Conservation (phyloP, 1,140 invertebrate genomes). For the Paraescarpia echinospica region DNA sequence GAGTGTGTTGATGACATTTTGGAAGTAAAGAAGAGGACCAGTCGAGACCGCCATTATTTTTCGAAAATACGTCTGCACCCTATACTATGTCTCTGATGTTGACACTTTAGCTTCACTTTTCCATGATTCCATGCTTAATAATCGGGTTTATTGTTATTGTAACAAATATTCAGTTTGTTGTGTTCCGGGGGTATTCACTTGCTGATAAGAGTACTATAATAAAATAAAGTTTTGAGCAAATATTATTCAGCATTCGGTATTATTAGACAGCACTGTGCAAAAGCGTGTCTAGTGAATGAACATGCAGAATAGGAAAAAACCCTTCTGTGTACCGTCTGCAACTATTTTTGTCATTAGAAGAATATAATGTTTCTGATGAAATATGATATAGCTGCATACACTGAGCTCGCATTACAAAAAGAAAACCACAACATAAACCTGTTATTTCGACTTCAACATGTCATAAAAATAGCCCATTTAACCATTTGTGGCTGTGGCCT, state of each 20-base stretch:
- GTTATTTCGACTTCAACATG: not conserved
- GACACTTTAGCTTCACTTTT: no score
- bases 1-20: not conserved
- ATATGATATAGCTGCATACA: not conserved
- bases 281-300: not conserved
- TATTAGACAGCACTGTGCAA: not conserved
- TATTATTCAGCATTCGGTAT: not conserved
- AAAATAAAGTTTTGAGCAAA: not conserved
- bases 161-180: not conserved
- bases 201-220: not conserved
- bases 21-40: not conserved
- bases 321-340: not conserved
- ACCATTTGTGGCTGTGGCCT: not conserved
- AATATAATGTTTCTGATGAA: not conserved
- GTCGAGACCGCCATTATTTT: not conserved
- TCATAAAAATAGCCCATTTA: not conserved
- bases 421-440: not conserved
- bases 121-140: no score
- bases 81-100: no score
- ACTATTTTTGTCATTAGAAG: not conserved
- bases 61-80: no score
- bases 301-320: not conserved
- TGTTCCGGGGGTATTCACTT: not conserved
- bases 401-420: not conserved
- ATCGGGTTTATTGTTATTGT: no score